Conservation (phyloP, 64 coral and sea anemone genomes). For the Pachyseris speciosa region DNA sequence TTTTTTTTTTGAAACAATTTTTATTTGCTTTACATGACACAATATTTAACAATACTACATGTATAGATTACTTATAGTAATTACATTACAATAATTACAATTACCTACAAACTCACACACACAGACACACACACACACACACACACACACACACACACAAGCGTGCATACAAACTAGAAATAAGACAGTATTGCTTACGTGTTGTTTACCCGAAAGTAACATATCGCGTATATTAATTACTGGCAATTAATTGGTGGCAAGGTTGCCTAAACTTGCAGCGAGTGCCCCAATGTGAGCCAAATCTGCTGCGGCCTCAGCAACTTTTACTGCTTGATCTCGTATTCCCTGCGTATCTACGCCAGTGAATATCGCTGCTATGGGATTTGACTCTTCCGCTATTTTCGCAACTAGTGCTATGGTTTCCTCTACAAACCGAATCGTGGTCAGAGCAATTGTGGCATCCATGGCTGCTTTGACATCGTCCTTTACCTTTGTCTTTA, state of each 20-base stretch:
- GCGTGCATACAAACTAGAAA: no score
- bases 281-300: background rate
- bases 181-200: no score
- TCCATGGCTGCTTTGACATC: background rate
- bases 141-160: background rate
- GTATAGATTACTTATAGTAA: no score
- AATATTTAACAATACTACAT: no score
- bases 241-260: background rate
- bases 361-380: slow-evolving; percentile 30
- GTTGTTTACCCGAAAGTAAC: no score
- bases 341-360: slow-evolving; percentile 15
- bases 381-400: slow-evolving; percentile 27
- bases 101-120: no score
- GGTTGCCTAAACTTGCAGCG: background rate
- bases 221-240: no score
- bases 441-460: background rate
- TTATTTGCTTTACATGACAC: no score
- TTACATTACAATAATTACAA: no score
- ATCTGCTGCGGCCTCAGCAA: background rate
- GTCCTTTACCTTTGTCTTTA: background rate
- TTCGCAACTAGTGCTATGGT: background rate
- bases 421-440: background rate
- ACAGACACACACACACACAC: no score
- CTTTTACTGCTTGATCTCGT: slow-evolving; percentile 19
- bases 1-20: no score